Evolutionary conservation across 2,888 invertebrate species (phyloP), one percentile per base, ranked within the genome.

Genomic region (Caenorhabditis afra): DNA sequence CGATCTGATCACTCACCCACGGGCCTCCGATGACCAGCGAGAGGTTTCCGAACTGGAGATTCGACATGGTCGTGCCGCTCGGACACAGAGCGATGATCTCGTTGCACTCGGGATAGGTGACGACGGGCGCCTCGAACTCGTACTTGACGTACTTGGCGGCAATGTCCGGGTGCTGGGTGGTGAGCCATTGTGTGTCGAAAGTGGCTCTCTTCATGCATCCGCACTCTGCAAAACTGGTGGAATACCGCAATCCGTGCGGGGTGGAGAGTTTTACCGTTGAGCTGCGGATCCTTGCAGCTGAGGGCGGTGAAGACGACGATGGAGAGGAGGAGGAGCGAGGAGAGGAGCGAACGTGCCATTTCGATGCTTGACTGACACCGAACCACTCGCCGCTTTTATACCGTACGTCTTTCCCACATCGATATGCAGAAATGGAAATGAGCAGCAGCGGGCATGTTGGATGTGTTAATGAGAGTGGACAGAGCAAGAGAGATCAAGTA

Each of bases 181-280:
- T 7, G 37, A 55, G 55, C 55, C 55, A 55, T 18, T n/a, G 12
- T n/a, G 22, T n/a, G 14, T 52, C 52, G 52, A 52, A 52, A 11
- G 52, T 52, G 23, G 52, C 11, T 14, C 41, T 4, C 14, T 41
- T 11, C 41, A 41, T 41, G 41, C 41, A 41, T 14, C 12, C 12
- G 11, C 41, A 41, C 12, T 14, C 41, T 41, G 41, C 37, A 37
- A 37, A 37, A 37, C 5, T 11, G 37, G 37, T 37, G 5, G 5
- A 8, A 8, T 37, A 8, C 11, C 7, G 37, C 5, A 37, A 37
- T n/a, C n/a, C n/a, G n/a, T n/a, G n/a, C n/a, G 12, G 12, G 7
- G 3, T 14, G 7, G 41, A 11, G 41, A 14, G 41, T 41, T 11
- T 11, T 14, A 41, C 41, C 12, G 14, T 41, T 41, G 41, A 14